Percentiles rank a stretch among this genome's conserved stretches.
Conservation (phyloP, 23 tunicate species). For the Halocynthia aurantium region DNA sequence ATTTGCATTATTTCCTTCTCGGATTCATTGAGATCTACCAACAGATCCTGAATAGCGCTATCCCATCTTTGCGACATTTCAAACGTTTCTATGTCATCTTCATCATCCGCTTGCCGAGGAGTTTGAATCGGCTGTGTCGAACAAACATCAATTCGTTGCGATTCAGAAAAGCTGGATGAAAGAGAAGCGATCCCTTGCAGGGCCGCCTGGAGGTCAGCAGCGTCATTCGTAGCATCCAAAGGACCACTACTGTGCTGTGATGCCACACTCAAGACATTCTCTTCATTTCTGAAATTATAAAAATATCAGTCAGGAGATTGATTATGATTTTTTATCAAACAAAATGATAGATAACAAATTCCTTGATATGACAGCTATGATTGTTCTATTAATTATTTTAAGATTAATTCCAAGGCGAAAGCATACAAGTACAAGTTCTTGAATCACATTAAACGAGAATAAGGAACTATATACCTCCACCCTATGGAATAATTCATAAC, state of each 20-base stretch:
- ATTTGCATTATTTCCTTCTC: neutral
- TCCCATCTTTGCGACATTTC: conserved; percentile 88
- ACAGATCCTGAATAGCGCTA: conserved; percentile 59
- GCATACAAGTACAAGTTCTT: no score
- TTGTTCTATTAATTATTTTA: no score
- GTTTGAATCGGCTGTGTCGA: neutral
- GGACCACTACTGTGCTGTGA: conserved; percentile 33
- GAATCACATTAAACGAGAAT: no score
- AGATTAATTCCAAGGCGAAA: no score
- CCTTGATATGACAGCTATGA: no score
- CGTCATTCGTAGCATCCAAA: conserved; percentile 12
- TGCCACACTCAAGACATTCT: neutral
- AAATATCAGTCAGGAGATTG: no score
- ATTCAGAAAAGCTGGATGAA: neutral
- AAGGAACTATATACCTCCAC: no score
- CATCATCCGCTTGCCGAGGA: conserved; percentile 6
- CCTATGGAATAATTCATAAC: no score
- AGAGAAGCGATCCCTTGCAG: neutral
- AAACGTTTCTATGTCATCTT: conserved; percentile 29
- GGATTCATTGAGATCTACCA: conserved; percentile 13
- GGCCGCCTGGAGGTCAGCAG: neutral
- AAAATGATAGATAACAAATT: no score
- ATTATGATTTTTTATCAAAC: no score
- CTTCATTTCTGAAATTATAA: no score
- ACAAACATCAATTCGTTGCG: neutral